Evolutionary conservation across 2,888 invertebrate species (phyloP).

Genomic region (Litoditis marina): DNA sequence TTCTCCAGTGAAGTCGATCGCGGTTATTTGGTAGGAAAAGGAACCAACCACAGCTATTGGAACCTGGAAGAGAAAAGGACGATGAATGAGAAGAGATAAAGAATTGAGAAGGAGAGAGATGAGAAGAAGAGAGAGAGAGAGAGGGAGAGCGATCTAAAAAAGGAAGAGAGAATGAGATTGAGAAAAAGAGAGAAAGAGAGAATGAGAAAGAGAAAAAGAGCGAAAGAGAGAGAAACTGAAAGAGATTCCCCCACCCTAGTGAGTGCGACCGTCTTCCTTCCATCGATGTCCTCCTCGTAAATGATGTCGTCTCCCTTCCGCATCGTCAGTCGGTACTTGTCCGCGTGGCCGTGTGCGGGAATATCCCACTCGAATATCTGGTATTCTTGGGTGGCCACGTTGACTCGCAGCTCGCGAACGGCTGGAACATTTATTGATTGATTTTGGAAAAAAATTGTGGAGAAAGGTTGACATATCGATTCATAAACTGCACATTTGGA

Average conservation of each 20-base stretch:
- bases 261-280: constrained; percentile 40
- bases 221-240: no score
- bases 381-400: constrained; percentile 56
- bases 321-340: constrained; percentile 42
- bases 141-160: no score
- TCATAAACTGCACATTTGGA: no score
- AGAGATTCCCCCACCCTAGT: constrained; percentile 29
- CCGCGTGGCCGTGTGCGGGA: constrained; percentile 51
- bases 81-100: no score
- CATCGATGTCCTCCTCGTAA: constrained; percentile 41
- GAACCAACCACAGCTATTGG: constrained; percentile 34
- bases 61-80: constrained; percentile 30
- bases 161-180: no score
- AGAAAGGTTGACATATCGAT: no score
- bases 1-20: constrained; percentile 53
- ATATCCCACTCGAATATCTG: constrained; percentile 60
- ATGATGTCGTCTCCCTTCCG: constrained; percentile 26
- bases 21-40: constrained; percentile 42
- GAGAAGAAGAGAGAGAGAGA: no score
- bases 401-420: constrained; percentile 48
- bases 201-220: no score
- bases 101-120: no score
- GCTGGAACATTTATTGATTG: constrained; percentile 27
- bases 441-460: no score
- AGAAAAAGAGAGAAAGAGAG: no score